Conservation (phyloP, 2,113 vertebrate species). For the Chelonoidis abingdonii region DNA sequence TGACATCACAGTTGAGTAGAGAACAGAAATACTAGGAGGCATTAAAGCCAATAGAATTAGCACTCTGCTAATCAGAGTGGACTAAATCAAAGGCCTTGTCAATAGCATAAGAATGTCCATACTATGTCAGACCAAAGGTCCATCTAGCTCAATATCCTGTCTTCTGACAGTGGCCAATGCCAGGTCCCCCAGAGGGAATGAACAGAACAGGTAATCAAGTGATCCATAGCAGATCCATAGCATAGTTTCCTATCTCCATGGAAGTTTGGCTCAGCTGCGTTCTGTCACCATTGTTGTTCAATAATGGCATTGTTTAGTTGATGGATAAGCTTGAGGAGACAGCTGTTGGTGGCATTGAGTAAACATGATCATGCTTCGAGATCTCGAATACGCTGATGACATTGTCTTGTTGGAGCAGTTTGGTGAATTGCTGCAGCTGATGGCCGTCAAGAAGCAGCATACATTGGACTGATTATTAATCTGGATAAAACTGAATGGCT, state of each 20-base stretch:
- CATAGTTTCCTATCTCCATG: not conserved
- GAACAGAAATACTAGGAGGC: rapidly evolving
- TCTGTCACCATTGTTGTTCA: not conserved
- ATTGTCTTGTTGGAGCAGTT: not conserved
- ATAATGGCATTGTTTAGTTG: not conserved
- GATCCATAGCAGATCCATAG: not conserved
- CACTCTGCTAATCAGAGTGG: constrained; percentile 16
- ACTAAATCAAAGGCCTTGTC: not conserved
- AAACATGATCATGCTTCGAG: not conserved
- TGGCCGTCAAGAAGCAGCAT: not conserved
- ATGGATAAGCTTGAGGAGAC: not conserved
- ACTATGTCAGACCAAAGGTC: no score
- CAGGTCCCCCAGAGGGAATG: no score
- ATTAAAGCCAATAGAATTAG: rapidly evolving
- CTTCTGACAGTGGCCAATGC: no score
- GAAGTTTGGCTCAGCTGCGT: not conserved
- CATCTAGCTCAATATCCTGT: no score
- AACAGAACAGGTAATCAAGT: no score
- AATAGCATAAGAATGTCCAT: no score
- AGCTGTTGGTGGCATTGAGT: not conserved
- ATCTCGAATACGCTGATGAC: not conserved
- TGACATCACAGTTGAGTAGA: not conserved
- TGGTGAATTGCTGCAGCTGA: not conserved
- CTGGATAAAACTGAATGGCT: not conserved
- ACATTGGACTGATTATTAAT: not conserved